A percentile compares a stretch with the other conserved stretches of the same genome.
These are phyloP conservation scores for Oreochromis niloticus DNA, from an alignment of 2,113 vertebrate species.

Conservation along the genomic window DNA sequence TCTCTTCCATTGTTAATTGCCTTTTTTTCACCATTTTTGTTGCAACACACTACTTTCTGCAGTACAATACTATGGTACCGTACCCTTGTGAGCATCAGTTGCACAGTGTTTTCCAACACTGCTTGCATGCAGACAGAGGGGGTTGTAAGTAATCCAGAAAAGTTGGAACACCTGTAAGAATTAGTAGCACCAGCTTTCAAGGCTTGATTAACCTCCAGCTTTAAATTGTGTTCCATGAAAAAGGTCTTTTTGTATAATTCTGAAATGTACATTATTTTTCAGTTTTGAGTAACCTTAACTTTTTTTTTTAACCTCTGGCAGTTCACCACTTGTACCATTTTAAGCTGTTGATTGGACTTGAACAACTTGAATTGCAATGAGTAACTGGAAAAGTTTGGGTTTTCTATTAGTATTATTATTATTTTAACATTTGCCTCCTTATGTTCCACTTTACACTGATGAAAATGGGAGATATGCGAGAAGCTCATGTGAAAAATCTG, in stretches of 20 bases:
- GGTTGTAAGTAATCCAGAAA: neutral
- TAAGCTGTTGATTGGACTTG: neutral
- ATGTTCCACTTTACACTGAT: neutral
- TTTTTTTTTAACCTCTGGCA: accelerated
- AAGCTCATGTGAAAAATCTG: neutral
- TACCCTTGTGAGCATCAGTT: too few relatives aligned
- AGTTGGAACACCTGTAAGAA: neutral
- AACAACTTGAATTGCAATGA: neutral
- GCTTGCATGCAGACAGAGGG: neutral
- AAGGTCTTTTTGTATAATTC: neutral
- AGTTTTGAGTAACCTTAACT: neutral
- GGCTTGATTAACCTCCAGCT: neutral
- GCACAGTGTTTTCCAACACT: neutral
- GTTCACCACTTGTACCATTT: neutral
- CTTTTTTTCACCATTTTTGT: neutral
- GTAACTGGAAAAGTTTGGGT: neutral
- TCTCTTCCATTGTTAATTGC: neutral
- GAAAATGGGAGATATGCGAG: neutral
- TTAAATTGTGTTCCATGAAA: neutral
- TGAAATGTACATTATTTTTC: neutral
- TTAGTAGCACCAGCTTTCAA: neutral
- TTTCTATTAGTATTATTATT: neutral
- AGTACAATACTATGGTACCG: neutral
- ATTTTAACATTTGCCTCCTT: neutral
- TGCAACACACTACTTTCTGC: neutral